These are phyloP conservation scores for Galerucella calmariensis DNA, from an alignment of 2,888 invertebrate genomes.

Conservation along the genomic window DNA sequence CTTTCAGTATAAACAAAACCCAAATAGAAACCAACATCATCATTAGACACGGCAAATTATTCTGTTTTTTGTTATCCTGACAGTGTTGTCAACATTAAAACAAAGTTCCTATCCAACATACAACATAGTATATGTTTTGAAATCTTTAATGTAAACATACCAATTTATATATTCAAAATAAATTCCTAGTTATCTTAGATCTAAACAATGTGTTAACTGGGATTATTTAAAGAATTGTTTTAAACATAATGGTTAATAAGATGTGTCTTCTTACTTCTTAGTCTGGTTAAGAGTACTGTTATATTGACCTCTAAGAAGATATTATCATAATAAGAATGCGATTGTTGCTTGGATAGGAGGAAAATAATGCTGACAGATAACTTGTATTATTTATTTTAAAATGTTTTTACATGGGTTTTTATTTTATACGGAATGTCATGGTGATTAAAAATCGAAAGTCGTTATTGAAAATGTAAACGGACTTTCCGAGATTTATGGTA, in stretches of 20 bases:
- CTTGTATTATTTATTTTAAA: conserved; percentile 27
- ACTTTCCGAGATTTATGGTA: background rate
- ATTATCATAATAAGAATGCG: conserved; percentile 34
- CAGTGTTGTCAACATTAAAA: conserved; percentile 31
- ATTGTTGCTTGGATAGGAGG: conserved; percentile 23
- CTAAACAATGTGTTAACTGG: conserved; percentile 30
- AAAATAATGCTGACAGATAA: conserved; percentile 17
- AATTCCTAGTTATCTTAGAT: conserved; percentile 30
- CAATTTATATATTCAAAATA: conserved; percentile 28
- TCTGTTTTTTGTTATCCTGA: conserved; percentile 31
- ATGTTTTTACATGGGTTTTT: conserved; percentile 20
- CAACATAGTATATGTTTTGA: conserved; percentile 22
- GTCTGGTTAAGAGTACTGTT: conserved; percentile 25
- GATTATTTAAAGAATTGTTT: conserved; percentile 29
- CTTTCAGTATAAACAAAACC: conserved; percentile 13
- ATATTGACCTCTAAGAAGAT: conserved; percentile 34
- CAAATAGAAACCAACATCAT: conserved; percentile 8
- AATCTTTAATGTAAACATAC: conserved; percentile 26
- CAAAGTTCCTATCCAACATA: conserved; percentile 25
- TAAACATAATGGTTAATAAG: conserved; percentile 19
- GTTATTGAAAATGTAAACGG: conserved; percentile 1
- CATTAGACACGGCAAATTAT: conserved; percentile 18
- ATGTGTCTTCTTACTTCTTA: conserved; percentile 10
- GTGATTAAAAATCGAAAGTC: conserved; percentile 9
- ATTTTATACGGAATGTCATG: conserved; percentile 10